Conservation (phyloP, 2,888 invertebrate species). For the Trichogramma evanescens region DNA sequence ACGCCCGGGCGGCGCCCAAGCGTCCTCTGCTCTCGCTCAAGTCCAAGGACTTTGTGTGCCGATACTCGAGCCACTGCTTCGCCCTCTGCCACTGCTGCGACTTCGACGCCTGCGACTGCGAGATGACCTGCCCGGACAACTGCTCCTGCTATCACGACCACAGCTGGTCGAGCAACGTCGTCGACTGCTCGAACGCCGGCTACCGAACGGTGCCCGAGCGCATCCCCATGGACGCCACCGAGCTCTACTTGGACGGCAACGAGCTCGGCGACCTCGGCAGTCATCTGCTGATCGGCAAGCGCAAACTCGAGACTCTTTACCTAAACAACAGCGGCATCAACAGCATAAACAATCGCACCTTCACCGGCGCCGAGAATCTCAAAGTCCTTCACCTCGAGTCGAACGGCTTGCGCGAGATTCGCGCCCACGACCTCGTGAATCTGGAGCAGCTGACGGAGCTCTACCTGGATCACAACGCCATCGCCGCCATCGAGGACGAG, state of each 20-base stretch:
- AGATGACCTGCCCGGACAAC: conserved; percentile 81
- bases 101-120: conserved; percentile 85
- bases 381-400: conserved; percentile 71
- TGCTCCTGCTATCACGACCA: conserved; percentile 84
- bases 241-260: conserved; percentile 79
- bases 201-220: conserved; percentile 69
- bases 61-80: conserved; percentile 77
- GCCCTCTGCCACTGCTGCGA: conserved; percentile 83
- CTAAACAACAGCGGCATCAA: conserved; percentile 73
- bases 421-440: conserved; percentile 73
- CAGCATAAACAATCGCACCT: conserved; percentile 72
- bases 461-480: conserved; percentile 69
- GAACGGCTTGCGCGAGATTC: conserved; percentile 63
- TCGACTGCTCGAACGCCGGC: conserved; percentile 71
- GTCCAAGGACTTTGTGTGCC: conserved; percentile 72
- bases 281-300: conserved; percentile 82
- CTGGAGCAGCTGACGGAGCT: conserved; percentile 67
- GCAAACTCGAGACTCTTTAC: conserved; percentile 69
- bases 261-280: conserved; percentile 70
- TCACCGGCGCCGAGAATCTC: conserved; percentile 70
- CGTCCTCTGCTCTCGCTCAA: conserved; percentile 60
- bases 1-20: conserved; percentile 57
- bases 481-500: conserved; percentile 65
- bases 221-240: conserved; percentile 85
- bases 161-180: conserved; percentile 77